Conservation (phyloP, 2,797 vertebrate species). For the Lutjanus argentimaculatus region DNA sequence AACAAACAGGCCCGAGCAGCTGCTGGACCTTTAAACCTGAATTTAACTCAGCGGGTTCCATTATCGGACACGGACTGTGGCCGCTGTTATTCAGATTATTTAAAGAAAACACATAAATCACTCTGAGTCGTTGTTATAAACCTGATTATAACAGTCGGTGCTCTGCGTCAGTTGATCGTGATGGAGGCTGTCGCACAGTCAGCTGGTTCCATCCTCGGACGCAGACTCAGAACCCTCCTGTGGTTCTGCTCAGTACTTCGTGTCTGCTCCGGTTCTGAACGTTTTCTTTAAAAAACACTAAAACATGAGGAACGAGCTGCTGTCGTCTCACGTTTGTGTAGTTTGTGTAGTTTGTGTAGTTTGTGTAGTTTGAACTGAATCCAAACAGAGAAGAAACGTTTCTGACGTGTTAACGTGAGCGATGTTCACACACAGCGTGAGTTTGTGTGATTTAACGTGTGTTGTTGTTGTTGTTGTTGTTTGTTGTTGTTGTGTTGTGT, state of each 20-base stretch:
- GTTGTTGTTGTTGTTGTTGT: rapidly evolving
- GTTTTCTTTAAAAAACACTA: too few species aligned
- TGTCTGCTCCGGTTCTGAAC: too few species aligned
- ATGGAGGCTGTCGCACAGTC: not conserved
- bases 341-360: too few species aligned
- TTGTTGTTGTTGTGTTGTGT: too few species aligned
- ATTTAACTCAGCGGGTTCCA: not conserved
- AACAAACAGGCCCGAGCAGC: constrained; percentile 39
- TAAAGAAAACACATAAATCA: rapidly evolving
- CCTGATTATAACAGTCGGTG: not conserved
- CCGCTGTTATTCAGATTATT: rapidly evolving
- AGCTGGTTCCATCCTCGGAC: constrained; percentile 58
- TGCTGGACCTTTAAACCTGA: constrained; percentile 7
- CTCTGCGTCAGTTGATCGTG: not conserved
- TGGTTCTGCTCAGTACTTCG: rapidly evolving
- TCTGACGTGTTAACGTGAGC: rapidly evolving
- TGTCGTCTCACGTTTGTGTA: too few species aligned
- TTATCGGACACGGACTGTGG: constrained; percentile 40
- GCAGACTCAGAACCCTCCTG: not conserved
- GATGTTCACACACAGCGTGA: rapidly evolving
- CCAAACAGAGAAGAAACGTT: too few species aligned
- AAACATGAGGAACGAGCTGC: too few species aligned
- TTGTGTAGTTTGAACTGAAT: too few species aligned
- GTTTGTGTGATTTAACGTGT: rapidly evolving
- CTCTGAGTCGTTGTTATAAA: too few species aligned